A percentile compares a stretch with the other conserved stretches of the same genome.
These are phyloP conservation scores for Seira ritae DNA, from an alignment of 2,888 invertebrate genomes.

Conservation along the genomic window DNA sequence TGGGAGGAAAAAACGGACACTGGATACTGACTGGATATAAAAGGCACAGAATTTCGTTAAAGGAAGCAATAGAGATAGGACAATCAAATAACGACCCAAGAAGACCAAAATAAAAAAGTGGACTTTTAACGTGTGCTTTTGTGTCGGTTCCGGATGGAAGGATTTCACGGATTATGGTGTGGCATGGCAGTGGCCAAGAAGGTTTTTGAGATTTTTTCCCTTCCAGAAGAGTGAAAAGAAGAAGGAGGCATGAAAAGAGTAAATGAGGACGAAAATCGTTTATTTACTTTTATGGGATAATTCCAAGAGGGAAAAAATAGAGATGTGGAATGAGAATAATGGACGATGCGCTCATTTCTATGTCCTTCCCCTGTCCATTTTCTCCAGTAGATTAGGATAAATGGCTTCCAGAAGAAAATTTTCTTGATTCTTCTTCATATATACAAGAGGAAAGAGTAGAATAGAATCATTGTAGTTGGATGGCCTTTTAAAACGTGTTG, in stretches of 20 bases:
- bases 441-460: not conserved
- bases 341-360: conserved; percentile 2
- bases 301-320: not conserved
- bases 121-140: not conserved
- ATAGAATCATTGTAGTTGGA: not conserved
- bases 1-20: not conserved
- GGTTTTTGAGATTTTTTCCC: no score
- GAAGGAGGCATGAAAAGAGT: not conserved
- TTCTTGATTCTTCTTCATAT: not conserved
- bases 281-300: conserved; percentile 7
- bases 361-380: conserved; percentile 19
- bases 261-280: conserved; percentile 4
- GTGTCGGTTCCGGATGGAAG: no score
- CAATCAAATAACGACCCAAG: not conserved
- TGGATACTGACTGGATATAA: no score
- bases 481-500: not conserved
- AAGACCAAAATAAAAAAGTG: not conserved
- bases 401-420: not conserved
- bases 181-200: no score
- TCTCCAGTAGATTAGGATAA: conserved; percentile 11
- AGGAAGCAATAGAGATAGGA: not conserved
- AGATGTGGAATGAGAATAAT: conserved; percentile 13
- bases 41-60: no score
- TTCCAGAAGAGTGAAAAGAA: no score
- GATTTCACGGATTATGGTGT: no score